Percentiles rank a stretch among this genome's conserved stretches.
phyloP scores from a whole-genome alignment of 1,140 invertebrate species.

The Sycophila sp. region DNA sequence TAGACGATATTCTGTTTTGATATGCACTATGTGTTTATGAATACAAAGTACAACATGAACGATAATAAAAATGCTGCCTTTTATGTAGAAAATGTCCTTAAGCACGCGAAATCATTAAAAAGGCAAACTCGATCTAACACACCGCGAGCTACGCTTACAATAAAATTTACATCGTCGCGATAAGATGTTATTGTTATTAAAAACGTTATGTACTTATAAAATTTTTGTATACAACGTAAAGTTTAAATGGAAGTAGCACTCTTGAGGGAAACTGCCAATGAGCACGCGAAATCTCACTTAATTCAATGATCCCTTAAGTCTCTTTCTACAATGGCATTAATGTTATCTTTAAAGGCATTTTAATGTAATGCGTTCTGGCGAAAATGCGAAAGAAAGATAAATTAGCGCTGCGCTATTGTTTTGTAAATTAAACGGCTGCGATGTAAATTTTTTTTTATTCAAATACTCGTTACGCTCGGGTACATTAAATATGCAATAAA shows the following conservation, averaged over 20 bases:
- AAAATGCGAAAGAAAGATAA: background rate
- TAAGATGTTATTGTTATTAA: conserved; percentile 13
- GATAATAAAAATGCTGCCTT: background rate
- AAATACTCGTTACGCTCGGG: too few species aligned
- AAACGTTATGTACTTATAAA: background rate
- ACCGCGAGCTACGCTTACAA: background rate
- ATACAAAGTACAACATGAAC: background rate
- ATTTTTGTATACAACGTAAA: conserved; percentile 1
- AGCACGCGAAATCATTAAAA: conserved; percentile 19
- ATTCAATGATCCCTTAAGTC: background rate
- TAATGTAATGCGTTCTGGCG: too few species aligned
- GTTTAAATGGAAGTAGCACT: background rate
- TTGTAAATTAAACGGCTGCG: background rate
- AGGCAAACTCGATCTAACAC: background rate
- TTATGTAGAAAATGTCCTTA: background rate
- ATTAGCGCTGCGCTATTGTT: background rate
- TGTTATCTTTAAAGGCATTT: background rate
- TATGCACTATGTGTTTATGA: background rate
- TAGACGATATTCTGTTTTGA: background rate
- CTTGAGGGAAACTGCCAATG: background rate
- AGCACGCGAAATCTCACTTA: conserved; percentile 12
- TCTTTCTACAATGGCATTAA: background rate
- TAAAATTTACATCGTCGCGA: conserved; percentile 9
- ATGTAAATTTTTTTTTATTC: too few species aligned
- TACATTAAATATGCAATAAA: too few species aligned